These are phyloP conservation scores for Silurus lanzhouensis DNA, from an alignment of 2,797 vertebrate genomes.

Conservation along the genomic window DNA sequence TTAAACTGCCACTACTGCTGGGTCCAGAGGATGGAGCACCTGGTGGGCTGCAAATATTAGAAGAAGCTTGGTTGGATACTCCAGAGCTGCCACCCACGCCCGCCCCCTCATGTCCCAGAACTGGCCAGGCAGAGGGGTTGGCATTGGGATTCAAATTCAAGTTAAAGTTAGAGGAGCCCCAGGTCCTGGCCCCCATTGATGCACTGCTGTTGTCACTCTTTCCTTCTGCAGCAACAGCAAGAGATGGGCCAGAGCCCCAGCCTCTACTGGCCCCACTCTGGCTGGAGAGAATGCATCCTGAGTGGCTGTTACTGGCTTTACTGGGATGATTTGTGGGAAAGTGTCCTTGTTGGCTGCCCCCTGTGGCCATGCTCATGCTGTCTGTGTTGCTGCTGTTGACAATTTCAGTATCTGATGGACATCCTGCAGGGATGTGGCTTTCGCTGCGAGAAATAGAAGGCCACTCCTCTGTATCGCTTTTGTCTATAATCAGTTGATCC, in stretches of 20 bases:
- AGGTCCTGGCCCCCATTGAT: slow-evolving; percentile 85
- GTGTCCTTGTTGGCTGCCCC: slow-evolving; percentile 82
- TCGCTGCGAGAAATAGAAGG: slow-evolving; percentile 87
- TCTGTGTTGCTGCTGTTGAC: slow-evolving; percentile 82
- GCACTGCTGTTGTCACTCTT: slow-evolving; percentile 83
- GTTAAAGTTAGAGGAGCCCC: slow-evolving; percentile 92
- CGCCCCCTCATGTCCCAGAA: slow-evolving; percentile 90
- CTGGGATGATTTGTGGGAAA: slow-evolving; percentile 83
- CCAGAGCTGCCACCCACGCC: slow-evolving; percentile 87
- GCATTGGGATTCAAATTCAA: slow-evolving; percentile 98
- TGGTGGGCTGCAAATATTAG: slow-evolving; percentile 70
- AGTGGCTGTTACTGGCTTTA: slow-evolving; percentile 81
- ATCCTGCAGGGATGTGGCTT: slow-evolving; percentile 86
- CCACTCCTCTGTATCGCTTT: slow-evolving; percentile 89
- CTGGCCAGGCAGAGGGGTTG: slow-evolving; percentile 96
- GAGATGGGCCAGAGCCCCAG: slow-evolving; percentile 80
- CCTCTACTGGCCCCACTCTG: slow-evolving; percentile 86
- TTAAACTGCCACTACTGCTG: slow-evolving; percentile 68
- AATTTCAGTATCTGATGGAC: slow-evolving; percentile 88
- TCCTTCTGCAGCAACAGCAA: slow-evolving; percentile 75
- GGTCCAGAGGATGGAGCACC: slow-evolving; percentile 46
- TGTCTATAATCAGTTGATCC: slow-evolving; percentile 92
- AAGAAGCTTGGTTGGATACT: slow-evolving; percentile 80
- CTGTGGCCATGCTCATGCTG: slow-evolving; percentile 95
- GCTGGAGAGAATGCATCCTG: slow-evolving; percentile 81